phyloP scores from a whole-genome alignment of 2,888 invertebrate genomes.

The Phalera bucephala region DNA sequence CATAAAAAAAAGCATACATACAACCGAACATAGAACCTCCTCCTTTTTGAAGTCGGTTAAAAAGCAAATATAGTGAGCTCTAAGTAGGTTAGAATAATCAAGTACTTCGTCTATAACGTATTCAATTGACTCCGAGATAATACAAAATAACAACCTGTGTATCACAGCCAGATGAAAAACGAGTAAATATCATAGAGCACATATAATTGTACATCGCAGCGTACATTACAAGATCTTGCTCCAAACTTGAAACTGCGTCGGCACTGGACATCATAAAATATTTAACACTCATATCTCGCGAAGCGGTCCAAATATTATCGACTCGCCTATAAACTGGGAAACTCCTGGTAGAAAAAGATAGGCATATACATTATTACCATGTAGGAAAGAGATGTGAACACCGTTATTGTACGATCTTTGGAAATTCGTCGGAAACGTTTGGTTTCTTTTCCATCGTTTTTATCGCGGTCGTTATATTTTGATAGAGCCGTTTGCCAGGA shows the following conservation, averaged over 20 bases:
- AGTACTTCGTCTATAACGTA: too few relatives aligned
- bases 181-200: too few relatives aligned
- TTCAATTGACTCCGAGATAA: too few relatives aligned
- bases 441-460: constrained; percentile 81
- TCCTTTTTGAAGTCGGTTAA: too few relatives aligned
- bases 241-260: constrained; percentile 47
- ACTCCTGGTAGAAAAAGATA: constrained; percentile 63
- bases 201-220: constrained; percentile 16
- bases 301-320: constrained; percentile 78
- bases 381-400: constrained; percentile 57
- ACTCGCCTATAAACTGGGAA: constrained; percentile 74
- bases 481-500: constrained; percentile 77
- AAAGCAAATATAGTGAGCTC: too few relatives aligned
- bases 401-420: constrained; percentile 76
- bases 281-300: constrained; percentile 75
- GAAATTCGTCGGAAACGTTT: constrained; percentile 75
- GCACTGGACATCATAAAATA: constrained; percentile 78
- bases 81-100: too few relatives aligned
- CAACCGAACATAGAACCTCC: too few relatives aligned
- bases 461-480: constrained; percentile 81
- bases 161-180: too few relatives aligned
- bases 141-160: too few relatives aligned
- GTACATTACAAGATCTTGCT: constrained; percentile 24
- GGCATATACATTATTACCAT: constrained; percentile 45
- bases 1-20: too few relatives aligned